Evolutionary conservation across 2,113 vertebrate species (phyloP).

Genomic region (Pelvicachromis taeniatus): DNA sequence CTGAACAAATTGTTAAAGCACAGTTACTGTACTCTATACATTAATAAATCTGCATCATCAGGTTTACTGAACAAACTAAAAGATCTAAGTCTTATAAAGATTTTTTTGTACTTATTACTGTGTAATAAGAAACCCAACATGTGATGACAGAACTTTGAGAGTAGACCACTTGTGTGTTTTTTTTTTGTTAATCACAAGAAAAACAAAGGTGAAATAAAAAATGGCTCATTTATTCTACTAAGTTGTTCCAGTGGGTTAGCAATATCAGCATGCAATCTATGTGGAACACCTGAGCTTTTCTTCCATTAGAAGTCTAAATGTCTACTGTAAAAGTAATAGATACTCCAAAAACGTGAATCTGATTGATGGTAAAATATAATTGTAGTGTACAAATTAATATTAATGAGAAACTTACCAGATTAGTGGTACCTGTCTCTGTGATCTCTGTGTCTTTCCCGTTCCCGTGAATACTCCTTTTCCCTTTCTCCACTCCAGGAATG

Average conservation of each 20-base stretch:
- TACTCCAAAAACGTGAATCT: not conserved
- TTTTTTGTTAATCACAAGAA: not conserved
- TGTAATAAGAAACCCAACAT: not conserved
- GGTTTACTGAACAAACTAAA: not conserved
- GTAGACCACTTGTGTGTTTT: not conserved
- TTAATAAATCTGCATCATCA: not conserved
- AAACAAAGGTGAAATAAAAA: not conserved
- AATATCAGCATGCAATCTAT: not conserved
- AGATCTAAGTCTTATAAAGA: not conserved
- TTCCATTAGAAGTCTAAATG: not conserved
- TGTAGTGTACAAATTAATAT: not conserved
- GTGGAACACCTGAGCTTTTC: not conserved
- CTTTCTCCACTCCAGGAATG: constrained; percentile 60
- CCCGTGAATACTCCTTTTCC: constrained; percentile 50
- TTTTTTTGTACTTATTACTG: not conserved
- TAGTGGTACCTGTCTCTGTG: constrained; percentile 65
- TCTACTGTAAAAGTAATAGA: not conserved
- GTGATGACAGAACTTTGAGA: not conserved
- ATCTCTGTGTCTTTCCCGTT: constrained; percentile 61
- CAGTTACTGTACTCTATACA: not conserved
- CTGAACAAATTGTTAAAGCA: not conserved
- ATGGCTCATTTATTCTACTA: not conserved
- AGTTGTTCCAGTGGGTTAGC: not conserved
- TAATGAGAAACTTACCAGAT: constrained; percentile 41
- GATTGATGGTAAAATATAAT: not conserved